A percentile compares a stretch with the other conserved stretches of the same genome.
These are phyloP conservation scores for Sebastes iracundus DNA, from an alignment of 2,797 vertebrate genomes.

Conservation along the genomic window DNA sequence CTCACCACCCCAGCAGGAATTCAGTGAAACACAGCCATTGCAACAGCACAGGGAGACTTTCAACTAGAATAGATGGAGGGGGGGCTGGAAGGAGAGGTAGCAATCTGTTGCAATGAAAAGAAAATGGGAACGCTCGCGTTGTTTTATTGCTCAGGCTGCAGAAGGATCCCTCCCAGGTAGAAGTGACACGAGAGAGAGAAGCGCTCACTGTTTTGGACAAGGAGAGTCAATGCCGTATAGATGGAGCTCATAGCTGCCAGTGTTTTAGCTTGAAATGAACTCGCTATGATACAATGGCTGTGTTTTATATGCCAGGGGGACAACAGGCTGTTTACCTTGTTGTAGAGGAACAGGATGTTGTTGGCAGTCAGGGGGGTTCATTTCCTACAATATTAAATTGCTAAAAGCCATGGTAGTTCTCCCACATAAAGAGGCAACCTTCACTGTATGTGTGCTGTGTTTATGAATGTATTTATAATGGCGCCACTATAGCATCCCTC, in stretches of 20 bases:
- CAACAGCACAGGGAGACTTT: slow-evolving; percentile 45
- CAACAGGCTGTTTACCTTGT: slow-evolving; percentile 67
- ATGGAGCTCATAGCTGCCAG: slow-evolving; percentile 46
- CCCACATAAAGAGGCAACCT: slow-evolving; percentile 16
- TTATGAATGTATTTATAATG: slow-evolving; percentile 51
- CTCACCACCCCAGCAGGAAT: slow-evolving; percentile 31
- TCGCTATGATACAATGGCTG: slow-evolving; percentile 47
- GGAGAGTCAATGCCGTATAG: slow-evolving; percentile 38
- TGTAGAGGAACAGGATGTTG: slow-evolving; percentile 58
- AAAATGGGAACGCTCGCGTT: slow-evolving; percentile 36
- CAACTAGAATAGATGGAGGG: slow-evolving; percentile 25
- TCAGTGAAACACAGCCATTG: slow-evolving; percentile 36
- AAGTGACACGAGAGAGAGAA: slow-evolving; percentile 47
- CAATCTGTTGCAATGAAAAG: slow-evolving; percentile 61
- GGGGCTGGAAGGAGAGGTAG: slow-evolving; percentile 24
- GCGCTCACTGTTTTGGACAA: slow-evolving; percentile 47
- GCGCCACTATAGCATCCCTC: slow-evolving; percentile 7
- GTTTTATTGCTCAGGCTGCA: slow-evolving; percentile 60
- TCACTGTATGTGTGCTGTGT: slow-evolving; percentile 19
- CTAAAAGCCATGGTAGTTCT: slow-evolving; percentile 43
- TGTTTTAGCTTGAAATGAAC: slow-evolving; percentile 56
- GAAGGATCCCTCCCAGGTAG: slow-evolving; percentile 36
- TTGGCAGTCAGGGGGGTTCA: slow-evolving; percentile 43
- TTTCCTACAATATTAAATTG: slow-evolving; percentile 60
- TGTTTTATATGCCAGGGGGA: slow-evolving; percentile 56